phyloP scores from a whole-genome alignment of 2,113 vertebrate species.

The Stigmatopora nigra region DNA sequence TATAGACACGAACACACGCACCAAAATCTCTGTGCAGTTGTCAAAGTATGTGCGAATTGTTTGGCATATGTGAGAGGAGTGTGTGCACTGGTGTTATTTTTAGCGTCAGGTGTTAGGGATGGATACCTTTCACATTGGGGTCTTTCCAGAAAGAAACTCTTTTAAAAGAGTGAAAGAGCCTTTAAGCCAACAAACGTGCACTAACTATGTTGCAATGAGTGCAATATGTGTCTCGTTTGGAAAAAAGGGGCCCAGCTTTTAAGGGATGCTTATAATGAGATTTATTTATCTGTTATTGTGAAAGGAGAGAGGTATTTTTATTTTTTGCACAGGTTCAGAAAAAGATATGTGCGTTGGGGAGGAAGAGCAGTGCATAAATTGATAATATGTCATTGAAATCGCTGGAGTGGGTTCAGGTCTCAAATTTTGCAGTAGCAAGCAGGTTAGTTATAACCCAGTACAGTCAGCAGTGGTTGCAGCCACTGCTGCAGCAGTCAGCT shows the following conservation, averaged over 20 bases:
- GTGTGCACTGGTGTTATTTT: neutral
- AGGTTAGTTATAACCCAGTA: neutral
- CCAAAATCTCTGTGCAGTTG: neutral
- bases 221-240: no score
- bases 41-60: neutral
- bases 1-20: neutral
- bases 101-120: neutral
- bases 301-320: neutral
- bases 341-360: neutral
- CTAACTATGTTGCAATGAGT: no score
- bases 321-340: neutral
- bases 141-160: no score
- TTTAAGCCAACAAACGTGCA: no score
- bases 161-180: no score
- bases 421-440: constrained; percentile 3
- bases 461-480: neutral
- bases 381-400: neutral
- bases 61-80: neutral
- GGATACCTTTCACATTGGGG: no score
- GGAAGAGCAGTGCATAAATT: neutral
- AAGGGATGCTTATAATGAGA: no score
- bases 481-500: neutral
- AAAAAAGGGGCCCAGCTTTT: no score
- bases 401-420: neutral
- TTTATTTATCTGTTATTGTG: no score